phyloP scores from a whole-genome alignment of 92 coral and sea anemone genomes.

The Zoanthus gigantus region DNA sequence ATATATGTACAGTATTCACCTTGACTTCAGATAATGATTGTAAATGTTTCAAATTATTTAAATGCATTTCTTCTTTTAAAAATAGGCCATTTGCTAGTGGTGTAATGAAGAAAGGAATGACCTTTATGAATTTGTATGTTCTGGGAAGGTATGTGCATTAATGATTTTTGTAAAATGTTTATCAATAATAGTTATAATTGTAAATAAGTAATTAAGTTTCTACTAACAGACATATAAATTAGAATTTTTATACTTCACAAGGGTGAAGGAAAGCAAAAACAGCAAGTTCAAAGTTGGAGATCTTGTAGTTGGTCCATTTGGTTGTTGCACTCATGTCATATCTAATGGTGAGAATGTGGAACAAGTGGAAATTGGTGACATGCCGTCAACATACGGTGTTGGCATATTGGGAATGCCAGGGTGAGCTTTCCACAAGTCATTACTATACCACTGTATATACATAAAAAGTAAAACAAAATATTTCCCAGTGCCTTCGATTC shows the following conservation, averaged over 20 bases:
- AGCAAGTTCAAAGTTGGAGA: constrained; percentile 53
- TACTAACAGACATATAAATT: neutral
- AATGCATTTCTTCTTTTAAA: neutral
- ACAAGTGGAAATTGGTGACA: constrained; percentile 49
- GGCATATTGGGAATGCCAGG: constrained; percentile 71
- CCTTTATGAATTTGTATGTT: neutral
- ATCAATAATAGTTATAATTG: too few species aligned
- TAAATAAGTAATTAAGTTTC: neutral
- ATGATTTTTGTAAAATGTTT: too few species aligned
- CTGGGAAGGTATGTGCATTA: neutral
- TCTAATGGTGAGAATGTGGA: constrained; percentile 33
- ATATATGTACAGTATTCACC: too few species aligned
- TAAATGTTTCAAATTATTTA: neutral
- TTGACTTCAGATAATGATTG: too few species aligned
- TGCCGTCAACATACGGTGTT: constrained; percentile 54
- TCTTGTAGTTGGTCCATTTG: constrained; percentile 56
- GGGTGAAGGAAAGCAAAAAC: constrained; percentile 62
- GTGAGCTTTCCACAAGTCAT: constrained; percentile 3
- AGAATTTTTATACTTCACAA: neutral
- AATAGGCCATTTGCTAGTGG: neutral
- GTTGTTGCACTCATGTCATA: constrained; percentile 57
- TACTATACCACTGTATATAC: neutral
- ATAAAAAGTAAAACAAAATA: too few species aligned
- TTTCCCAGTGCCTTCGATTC: too few species aligned
- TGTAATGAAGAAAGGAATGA: neutral